Evolutionary conservation across 1,140 invertebrate genomes (phyloP).

Genomic region (Drosophila bocki): DNA sequence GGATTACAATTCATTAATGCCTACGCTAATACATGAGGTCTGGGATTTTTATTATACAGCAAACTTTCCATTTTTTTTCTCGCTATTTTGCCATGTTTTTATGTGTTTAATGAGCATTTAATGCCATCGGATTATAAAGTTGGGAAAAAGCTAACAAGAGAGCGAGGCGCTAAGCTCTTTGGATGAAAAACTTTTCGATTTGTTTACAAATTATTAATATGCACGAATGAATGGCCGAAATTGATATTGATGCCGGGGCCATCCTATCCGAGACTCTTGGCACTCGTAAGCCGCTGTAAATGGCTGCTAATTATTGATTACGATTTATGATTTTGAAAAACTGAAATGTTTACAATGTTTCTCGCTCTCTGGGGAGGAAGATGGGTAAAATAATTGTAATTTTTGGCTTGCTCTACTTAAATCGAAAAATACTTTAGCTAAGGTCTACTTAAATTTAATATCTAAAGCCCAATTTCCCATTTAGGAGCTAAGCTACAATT

Average conservation of each 20-base stretch:
- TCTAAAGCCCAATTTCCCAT: constrained; percentile 31
- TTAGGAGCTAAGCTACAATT: constrained; percentile 42
- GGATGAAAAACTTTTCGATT: constrained; percentile 49
- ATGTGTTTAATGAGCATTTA: constrained; percentile 51
- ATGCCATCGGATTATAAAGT: constrained; percentile 50
- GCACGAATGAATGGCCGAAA: constrained; percentile 24
- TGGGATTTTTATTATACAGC: constrained; percentile 29
- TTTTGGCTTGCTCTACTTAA: constrained; percentile 37
- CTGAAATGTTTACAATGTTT: constrained; percentile 12
- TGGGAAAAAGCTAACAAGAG: constrained; percentile 16
- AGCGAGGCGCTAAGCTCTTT: constrained; percentile 46
- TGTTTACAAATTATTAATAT: constrained; percentile 45
- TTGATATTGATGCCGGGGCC: constrained; percentile 29
- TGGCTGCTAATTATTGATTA: constrained; percentile 43
- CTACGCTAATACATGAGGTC: constrained; percentile 41
- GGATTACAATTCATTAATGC: constrained; percentile 51
- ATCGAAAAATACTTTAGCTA: constrained; percentile 10
- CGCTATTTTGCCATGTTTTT: constrained; percentile 18
- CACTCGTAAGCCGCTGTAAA: constrained; percentile 43
- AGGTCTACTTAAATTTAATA: constrained; percentile 33
- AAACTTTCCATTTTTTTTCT: constrained; percentile 25
- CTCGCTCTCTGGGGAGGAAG: not conserved
- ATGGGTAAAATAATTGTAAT: not conserved
- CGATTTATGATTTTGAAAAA: constrained; percentile 9
- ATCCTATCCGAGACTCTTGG: constrained; percentile 1